Evolutionary conservation across 2,113 vertebrate species (phyloP).

Genomic region (Bos indicus): DNA sequence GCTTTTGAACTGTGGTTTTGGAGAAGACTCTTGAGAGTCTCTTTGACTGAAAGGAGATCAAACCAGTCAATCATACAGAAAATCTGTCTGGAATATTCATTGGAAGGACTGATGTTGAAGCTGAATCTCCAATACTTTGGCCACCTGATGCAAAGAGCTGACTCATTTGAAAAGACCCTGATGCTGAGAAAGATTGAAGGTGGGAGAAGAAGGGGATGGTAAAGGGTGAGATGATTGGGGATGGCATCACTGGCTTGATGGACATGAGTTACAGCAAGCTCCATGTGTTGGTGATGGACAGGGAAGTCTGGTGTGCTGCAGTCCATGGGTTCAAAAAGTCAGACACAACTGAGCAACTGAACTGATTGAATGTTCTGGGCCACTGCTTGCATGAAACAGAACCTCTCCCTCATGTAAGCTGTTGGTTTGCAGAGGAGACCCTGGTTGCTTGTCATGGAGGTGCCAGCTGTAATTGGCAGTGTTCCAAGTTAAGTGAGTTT

Average conservation of each 20-base stretch:
- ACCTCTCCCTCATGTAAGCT: too few species aligned
- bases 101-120: background rate
- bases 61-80: background rate
- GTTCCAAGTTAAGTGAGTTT: rapidly evolving
- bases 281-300: background rate
- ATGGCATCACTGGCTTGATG: background rate
- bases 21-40: background rate
- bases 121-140: background rate
- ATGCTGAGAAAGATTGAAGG: background rate
- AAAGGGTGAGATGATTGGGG: background rate
- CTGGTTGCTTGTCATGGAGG: background rate
- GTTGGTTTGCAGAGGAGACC: background rate
- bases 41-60: background rate
- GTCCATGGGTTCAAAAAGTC: background rate
- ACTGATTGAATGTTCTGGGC: background rate
- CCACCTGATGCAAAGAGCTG: background rate
- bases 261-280: background rate
- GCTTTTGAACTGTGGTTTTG: background rate
- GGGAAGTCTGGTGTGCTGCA: background rate
- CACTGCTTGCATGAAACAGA: background rate
- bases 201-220: background rate
- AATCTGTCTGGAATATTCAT: background rate
- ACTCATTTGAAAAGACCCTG: background rate
- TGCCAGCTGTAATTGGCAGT: too few species aligned
- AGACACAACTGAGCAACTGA: background rate